Evolutionary conservation across 2,113 vertebrate genomes (phyloP).

Genomic region (human): DNA sequence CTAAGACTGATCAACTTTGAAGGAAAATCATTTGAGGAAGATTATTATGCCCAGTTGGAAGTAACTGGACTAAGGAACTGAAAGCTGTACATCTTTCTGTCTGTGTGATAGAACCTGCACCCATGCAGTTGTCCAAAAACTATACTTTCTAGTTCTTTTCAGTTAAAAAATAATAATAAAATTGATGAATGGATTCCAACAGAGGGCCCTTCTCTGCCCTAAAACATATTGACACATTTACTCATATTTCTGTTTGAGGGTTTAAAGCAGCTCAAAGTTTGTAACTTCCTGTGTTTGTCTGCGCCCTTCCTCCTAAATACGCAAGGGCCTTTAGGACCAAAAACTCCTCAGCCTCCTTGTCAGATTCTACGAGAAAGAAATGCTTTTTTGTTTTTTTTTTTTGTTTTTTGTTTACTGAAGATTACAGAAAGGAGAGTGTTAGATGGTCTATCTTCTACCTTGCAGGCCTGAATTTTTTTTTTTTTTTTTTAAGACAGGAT

Average conservation of each 20-base stretch:
- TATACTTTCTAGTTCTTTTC: background rate
- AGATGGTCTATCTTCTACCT: background rate
- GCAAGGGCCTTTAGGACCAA: background rate
- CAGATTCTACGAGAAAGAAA: background rate
- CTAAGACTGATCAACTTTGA: constrained; percentile 50
- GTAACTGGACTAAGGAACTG: constrained; percentile 36
- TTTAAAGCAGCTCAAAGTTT: background rate
- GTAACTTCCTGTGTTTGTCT: background rate
- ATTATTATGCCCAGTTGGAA: constrained; percentile 58
- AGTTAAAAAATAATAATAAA: constrained; percentile 2
- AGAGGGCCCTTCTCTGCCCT: background rate
- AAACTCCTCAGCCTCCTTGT: background rate
- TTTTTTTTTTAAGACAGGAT: no score
- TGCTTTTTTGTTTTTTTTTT: background rate
- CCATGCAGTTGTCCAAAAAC: background rate
- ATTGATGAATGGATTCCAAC: background rate
- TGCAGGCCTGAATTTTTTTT: background rate
- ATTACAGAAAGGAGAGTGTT: background rate
- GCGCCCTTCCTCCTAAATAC: background rate
- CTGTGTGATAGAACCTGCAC: background rate
- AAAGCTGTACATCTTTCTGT: constrained; percentile 42
- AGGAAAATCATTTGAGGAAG: constrained; percentile 69
- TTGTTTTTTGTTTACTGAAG: background rate
- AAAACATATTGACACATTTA: background rate
- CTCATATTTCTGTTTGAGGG: background rate